A percentile compares a stretch with the other conserved stretches of the same genome.
These are phyloP conservation scores for Pentalonia nigronervosa DNA, from an alignment of 1,140 invertebrate genomes.

Conservation along the genomic window DNA sequence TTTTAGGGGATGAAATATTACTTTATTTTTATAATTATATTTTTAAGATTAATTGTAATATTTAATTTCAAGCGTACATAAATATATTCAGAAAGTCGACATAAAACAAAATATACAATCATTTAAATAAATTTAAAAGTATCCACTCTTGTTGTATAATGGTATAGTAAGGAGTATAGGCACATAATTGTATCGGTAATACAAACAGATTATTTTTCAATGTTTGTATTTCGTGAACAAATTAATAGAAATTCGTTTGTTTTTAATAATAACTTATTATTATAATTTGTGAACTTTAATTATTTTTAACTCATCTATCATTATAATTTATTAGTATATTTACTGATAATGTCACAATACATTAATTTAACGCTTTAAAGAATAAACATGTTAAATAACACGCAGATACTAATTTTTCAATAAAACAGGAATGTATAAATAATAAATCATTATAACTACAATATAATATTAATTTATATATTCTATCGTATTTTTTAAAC, in stretches of 20 bases:
- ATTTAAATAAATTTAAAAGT: neutral
- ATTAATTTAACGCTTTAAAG: neutral
- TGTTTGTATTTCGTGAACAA: neutral
- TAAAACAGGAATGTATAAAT: neutral
- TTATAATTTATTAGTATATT: neutral
- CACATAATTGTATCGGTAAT: neutral
- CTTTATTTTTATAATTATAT: too few species aligned
- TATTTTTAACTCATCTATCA: neutral
- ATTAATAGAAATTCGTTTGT: neutral
- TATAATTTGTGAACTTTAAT: neutral
- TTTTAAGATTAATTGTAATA: neutral
- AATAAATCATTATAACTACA: neutral
- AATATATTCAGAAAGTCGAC: neutral
- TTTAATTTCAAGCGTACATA: neutral
- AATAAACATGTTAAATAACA: neutral
- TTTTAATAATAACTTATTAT: neutral
- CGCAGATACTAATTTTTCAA: neutral
- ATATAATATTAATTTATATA: neutral
- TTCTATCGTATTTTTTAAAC: neutral
- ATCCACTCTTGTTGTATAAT: neutral
- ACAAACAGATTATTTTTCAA: neutral
- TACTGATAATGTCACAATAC: neutral
- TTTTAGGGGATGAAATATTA: too few species aligned
- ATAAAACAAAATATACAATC: neutral
- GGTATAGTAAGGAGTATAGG: neutral